Evolutionary conservation across 2,797 vertebrate species (phyloP).

Genomic region (Anabas testudineus): DNA sequence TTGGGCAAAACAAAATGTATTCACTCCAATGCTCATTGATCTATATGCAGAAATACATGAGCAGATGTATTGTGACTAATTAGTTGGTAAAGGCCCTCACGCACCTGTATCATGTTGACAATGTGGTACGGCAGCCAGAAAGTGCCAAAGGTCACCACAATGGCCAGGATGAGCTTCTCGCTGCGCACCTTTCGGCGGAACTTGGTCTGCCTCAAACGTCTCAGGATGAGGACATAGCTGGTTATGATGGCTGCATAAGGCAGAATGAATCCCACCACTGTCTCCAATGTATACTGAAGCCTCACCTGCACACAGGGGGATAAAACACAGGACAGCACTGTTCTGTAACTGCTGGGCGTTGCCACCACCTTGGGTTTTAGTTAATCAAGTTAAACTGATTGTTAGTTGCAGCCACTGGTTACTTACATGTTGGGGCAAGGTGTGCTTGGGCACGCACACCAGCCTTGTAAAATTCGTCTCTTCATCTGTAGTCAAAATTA

Average conservation of each 20-base stretch:
- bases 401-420: background rate
- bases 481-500: background rate
- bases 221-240: constrained; percentile 88
- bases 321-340: background rate
- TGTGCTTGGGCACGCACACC: constrained; percentile 74
- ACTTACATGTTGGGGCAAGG: constrained; percentile 67
- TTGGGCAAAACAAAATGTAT: constrained; percentile 38
- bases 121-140: constrained; percentile 92
- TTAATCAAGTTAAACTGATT: background rate
- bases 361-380: too few species aligned
- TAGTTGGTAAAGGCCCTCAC: background rate
- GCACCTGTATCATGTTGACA: constrained; percentile 87
- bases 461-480: accelerated
- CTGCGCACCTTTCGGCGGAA: constrained; percentile 81
- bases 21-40: constrained; percentile 4
- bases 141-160: constrained; percentile 88
- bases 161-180: constrained; percentile 90
- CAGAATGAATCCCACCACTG: constrained; percentile 86
- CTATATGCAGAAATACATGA: background rate
- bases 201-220: constrained; percentile 82
- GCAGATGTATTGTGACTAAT: background rate
- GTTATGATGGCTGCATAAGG: constrained; percentile 87
- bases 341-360: background rate
- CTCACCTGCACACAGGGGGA: constrained; percentile 71
- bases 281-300: constrained; percentile 88